phyloP scores from a whole-genome alignment of 2,113 vertebrate species.

The Gallinago undulata region DNA sequence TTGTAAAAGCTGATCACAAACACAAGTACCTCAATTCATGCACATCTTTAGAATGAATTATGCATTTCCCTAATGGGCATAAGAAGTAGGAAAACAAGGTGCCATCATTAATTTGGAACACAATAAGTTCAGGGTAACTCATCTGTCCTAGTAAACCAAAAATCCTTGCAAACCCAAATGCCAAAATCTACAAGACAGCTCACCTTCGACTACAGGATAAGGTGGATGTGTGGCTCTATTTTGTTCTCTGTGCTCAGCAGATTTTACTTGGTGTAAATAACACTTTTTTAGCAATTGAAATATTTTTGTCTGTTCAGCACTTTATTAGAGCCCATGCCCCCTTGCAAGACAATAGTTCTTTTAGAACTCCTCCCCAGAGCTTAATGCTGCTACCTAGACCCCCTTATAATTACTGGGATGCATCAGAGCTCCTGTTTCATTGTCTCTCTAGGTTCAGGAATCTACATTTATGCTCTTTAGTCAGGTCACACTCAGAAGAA shows the following conservation, averaged over 20 bases:
- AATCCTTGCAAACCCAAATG: background rate
- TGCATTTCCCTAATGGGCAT: conserved; percentile 25
- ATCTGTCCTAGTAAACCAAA: conserved; percentile 3
- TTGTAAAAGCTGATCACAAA: conserved; percentile 43
- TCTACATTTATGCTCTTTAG: background rate
- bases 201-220: background rate
- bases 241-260: background rate
- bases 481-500: background rate
- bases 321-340: background rate
- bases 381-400: background rate
- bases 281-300: background rate
- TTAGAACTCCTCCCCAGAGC: background rate
- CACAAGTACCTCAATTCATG: background rate
- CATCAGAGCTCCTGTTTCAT: background rate
- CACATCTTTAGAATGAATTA: conserved; percentile 34
- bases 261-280: background rate
- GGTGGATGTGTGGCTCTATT: background rate
- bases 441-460: background rate
- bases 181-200: background rate
- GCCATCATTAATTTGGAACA: conserved; percentile 39
- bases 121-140: conserved; percentile 9
- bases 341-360: background rate
- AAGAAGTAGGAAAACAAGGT: conserved; percentile 47
- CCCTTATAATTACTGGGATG: background rate
- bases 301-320: background rate